A percentile compares a stretch with the other conserved stretches of the same genome.
Evolutionary conservation across 2,888 invertebrate species (phyloP).

Genomic region (Drosophila meridiana): DNA sequence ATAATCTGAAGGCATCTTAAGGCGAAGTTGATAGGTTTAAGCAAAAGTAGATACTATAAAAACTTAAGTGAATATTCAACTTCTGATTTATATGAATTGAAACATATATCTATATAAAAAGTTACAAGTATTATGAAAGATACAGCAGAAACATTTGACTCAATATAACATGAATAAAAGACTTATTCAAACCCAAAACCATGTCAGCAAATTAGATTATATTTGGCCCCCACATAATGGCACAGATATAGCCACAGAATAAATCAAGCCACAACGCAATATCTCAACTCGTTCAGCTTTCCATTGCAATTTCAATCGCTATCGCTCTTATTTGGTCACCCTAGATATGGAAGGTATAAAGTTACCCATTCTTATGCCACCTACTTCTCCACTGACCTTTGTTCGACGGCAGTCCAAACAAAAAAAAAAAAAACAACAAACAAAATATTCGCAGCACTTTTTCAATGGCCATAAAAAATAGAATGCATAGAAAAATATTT

Average conservation of each 20-base stretch:
- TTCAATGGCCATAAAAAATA: constrained; percentile 30
- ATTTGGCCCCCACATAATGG: not conserved
- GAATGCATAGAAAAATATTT: constrained; percentile 31
- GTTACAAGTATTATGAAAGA: not conserved
- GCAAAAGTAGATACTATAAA: not conserved
- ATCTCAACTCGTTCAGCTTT: not conserved
- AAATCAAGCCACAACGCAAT: not conserved
- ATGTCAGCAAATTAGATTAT: no score
- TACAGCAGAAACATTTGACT: not conserved
- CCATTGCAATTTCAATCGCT: not conserved
- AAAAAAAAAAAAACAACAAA: not conserved
- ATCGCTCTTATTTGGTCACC: not conserved
- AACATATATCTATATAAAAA: not conserved
- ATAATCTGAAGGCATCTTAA: no score
- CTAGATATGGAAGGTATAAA: not conserved
- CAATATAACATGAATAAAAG: no score
- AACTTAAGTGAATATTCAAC: not conserved
- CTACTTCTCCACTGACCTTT: constrained; percentile 25
- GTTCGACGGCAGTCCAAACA: constrained; percentile 4
- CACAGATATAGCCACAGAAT: no score
- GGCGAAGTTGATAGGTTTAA: no score
- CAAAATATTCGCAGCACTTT: constrained; percentile 22
- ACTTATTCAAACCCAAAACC: no score
- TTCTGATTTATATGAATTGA: not conserved
- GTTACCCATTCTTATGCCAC: not conserved